Conservation (phyloP, 2,888 invertebrate genomes). For the Epinotia ramella region DNA sequence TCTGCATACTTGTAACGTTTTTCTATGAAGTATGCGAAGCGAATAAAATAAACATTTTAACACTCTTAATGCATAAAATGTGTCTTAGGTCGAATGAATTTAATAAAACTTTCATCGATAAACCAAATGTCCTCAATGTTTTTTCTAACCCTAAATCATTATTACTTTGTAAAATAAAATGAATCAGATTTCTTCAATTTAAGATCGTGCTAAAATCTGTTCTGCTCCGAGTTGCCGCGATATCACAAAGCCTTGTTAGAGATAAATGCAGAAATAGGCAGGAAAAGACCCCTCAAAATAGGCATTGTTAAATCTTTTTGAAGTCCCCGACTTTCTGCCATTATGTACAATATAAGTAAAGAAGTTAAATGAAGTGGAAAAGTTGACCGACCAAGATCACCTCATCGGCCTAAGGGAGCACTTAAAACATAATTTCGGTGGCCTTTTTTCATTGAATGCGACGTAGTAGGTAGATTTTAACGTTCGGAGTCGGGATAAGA, state of each 20-base stretch:
- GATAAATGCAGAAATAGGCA: conserved; percentile 69
- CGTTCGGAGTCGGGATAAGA: not conserved
- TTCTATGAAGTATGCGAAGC: too few relatives aligned
- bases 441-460: conserved; percentile 41
- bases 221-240: not conserved
- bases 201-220: conserved; percentile 30
- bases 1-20: not conserved
- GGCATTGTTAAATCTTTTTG: conserved; percentile 84
- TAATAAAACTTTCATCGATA: too few relatives aligned
- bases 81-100: too few relatives aligned
- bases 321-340: conserved; percentile 79
- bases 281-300: conserved; percentile 76
- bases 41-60: too few relatives aligned
- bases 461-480: conserved; percentile 30
- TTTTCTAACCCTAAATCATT: not conserved
- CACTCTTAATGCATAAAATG: too few relatives aligned
- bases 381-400: conserved; percentile 77
- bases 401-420: conserved; percentile 47
- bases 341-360: conserved; percentile 81
- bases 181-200: conserved; percentile 8
- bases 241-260: conserved; percentile 61
- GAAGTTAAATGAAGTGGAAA: conserved; percentile 84
- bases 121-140: too few relatives aligned
- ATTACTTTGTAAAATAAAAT: conserved; percentile 4
- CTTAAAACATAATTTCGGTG: conserved; percentile 53